Percentiles rank a stretch among this genome's conserved stretches.
Evolutionary conservation across 1,140 invertebrate species (phyloP).

Genomic region (Trichoplusia ni): DNA sequence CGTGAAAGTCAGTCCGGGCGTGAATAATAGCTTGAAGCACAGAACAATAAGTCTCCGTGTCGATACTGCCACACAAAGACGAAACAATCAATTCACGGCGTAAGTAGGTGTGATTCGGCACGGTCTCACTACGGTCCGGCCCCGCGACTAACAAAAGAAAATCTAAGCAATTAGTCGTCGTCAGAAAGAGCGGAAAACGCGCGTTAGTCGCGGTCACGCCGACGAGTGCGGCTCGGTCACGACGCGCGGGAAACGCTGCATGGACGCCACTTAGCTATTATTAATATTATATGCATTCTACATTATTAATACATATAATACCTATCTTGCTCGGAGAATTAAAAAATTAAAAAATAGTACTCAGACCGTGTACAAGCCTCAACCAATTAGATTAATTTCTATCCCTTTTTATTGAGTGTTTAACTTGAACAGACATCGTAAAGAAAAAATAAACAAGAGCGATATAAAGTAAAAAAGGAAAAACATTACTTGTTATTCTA

Average conservation of each 20-base stretch:
- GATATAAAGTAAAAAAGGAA: slow-evolving; percentile 39
- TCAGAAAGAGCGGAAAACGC: slow-evolving; percentile 80
- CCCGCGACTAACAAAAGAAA: slow-evolving; percentile 80
- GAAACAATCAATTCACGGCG: slow-evolving; percentile 78
- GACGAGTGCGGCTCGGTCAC: slow-evolving; percentile 59
- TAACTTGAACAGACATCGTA: slow-evolving; percentile 43
- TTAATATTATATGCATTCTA: not conserved
- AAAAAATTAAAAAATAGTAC: slow-evolving; percentile 28
- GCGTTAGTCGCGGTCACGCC: slow-evolving; percentile 77
- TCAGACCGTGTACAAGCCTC: slow-evolving; percentile 32
- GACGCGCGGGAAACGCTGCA: slow-evolving; percentile 32
- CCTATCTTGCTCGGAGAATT: not conserved
- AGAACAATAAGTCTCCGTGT: slow-evolving; percentile 75
- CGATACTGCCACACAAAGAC: slow-evolving; percentile 76
- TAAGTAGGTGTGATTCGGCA: slow-evolving; percentile 79
- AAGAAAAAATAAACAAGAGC: slow-evolving; percentile 47
- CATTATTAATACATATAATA: not conserved
- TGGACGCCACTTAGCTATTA: slow-evolving; percentile 44
- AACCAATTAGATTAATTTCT: slow-evolving; percentile 39
- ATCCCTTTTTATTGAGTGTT: slow-evolving; percentile 55
- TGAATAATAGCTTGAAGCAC: slow-evolving; percentile 65
- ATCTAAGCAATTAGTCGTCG: slow-evolving; percentile 81
- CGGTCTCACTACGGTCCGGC: slow-evolving; percentile 66
- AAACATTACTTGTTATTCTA: slow-evolving; percentile 61
- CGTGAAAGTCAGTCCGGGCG: slow-evolving; percentile 69